Percentiles rank a stretch among this genome's conserved stretches.
Evolutionary conservation across 2,888 invertebrate genomes (phyloP).

Genomic region (Rhingia rostrata): DNA sequence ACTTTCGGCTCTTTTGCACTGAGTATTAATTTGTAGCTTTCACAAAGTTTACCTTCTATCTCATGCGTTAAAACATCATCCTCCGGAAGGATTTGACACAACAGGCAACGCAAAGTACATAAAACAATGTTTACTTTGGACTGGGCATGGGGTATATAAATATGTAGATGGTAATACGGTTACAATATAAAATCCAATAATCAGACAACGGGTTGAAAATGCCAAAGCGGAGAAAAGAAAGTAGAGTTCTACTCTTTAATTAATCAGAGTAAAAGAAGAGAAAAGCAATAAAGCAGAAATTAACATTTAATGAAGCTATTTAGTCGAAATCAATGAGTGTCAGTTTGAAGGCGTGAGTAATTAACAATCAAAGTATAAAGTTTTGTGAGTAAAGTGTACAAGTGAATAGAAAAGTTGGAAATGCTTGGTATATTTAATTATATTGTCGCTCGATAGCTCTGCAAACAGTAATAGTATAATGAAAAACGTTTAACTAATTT

Average conservation of each 20-base stretch:
- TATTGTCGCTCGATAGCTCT: too few species aligned
- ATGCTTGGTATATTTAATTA: too few species aligned
- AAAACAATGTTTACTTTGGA: not conserved
- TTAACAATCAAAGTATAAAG: not conserved
- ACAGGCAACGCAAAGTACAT: too few species aligned
- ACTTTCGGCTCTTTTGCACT: conserved; percentile 9
- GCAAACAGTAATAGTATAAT: too few species aligned
- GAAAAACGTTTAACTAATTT: too few species aligned
- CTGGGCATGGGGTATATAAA: not conserved
- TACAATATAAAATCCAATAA: not conserved
- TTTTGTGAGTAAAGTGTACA: not conserved
- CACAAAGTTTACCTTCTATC: conserved; percentile 13
- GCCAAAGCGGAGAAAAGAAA: conserved; percentile 23
- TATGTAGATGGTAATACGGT: not conserved
- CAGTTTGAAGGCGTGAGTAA: not conserved
- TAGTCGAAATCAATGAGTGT: not conserved
- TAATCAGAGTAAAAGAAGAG: conserved; percentile 20
- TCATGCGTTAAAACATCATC: conserved; percentile 12
- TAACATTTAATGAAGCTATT: conserved; percentile 19
- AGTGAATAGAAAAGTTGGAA: not conserved
- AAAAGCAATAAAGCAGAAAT: conserved; percentile 30
- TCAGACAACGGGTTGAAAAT: conserved; percentile 9
- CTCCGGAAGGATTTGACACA: not conserved
- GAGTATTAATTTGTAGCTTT: conserved; percentile 17
- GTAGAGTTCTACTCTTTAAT: conserved; percentile 2